Conservation (phyloP, 2,888 invertebrate genomes). For the Drosophila barbarae region DNA sequence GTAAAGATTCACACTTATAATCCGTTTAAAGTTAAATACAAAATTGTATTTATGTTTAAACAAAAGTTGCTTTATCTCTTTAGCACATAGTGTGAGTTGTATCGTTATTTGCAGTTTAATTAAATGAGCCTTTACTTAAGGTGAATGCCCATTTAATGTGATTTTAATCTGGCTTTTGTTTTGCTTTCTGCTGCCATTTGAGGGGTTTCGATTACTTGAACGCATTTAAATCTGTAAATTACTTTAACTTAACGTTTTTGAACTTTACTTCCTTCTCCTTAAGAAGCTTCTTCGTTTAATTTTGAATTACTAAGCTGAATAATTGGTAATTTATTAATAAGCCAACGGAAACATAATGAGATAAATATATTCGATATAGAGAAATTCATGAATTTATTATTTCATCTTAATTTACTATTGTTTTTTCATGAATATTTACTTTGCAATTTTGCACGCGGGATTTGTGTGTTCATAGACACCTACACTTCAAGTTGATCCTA, state of each 20-base stretch:
- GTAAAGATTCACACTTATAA: not conserved
- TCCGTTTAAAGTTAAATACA: not conserved
- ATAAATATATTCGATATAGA: not conserved
- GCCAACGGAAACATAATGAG: not conserved
- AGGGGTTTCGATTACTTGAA: constrained; percentile 1
- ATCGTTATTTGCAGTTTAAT: not conserved
- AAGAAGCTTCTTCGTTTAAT: not conserved
- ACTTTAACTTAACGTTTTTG: not conserved
- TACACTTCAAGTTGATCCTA: constrained; percentile 4
- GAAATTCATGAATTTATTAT: not conserved
- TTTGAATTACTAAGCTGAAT: not conserved
- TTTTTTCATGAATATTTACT: not conserved
- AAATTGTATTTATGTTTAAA: not conserved
- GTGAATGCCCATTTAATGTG: not conserved
- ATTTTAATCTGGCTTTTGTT: constrained; percentile 16
- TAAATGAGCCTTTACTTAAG: not conserved
- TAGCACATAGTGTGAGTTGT: not conserved
- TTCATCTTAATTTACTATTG: not conserved
- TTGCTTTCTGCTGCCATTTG: not conserved
- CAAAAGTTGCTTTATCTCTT: not conserved
- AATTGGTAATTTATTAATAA: not conserved
- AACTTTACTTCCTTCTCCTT: not conserved
- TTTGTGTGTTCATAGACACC: constrained; percentile 22
- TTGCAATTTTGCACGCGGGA: not conserved
- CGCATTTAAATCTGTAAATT: not conserved